Percentiles rank a stretch among this genome's conserved stretches.
Conservation (phyloP, 2,797 vertebrate genomes). For the Cercopithecus mitis region DNA sequence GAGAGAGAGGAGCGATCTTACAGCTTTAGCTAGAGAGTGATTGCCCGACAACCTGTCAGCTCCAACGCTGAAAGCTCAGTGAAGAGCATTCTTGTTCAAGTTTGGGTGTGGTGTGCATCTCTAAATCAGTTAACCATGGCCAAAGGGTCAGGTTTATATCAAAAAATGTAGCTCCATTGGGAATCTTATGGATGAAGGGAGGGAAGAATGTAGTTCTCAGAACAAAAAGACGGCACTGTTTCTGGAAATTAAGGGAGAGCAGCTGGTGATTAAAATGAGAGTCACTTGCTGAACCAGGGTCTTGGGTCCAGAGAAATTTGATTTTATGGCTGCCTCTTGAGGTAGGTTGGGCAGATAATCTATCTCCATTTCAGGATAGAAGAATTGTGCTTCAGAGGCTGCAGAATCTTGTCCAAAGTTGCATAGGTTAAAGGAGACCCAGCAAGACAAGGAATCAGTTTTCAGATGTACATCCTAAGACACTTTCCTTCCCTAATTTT, state of each 20-base stretch:
- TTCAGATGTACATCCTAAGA: not conserved
- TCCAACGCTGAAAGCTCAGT: not conserved
- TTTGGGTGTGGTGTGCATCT: not conserved
- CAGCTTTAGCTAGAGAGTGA: not conserved
- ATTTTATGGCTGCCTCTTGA: not conserved
- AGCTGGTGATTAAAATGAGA: not conserved
- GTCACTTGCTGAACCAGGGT: not conserved
- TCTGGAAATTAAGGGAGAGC: not conserved
- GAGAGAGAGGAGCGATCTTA: not conserved
- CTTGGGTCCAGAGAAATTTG: not conserved
- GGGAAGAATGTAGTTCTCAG: not conserved
- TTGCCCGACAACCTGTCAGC: not conserved
- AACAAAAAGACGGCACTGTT: not conserved
- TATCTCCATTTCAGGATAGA: not conserved
- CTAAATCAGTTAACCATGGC: not conserved
- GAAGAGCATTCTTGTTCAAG: not conserved
- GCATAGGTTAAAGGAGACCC: not conserved
- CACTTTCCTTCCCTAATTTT: not conserved
- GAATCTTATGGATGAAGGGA: not conserved
- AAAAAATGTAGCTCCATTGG: not conserved
- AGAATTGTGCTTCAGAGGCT: not conserved
- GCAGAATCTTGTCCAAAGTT: not conserved
- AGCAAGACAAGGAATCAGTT: not conserved
- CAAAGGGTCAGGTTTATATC: not conserved
- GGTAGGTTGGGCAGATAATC: not conserved